phyloP scores from a whole-genome alignment of 1,140 invertebrate genomes.

The Orchestia grillus region DNA sequence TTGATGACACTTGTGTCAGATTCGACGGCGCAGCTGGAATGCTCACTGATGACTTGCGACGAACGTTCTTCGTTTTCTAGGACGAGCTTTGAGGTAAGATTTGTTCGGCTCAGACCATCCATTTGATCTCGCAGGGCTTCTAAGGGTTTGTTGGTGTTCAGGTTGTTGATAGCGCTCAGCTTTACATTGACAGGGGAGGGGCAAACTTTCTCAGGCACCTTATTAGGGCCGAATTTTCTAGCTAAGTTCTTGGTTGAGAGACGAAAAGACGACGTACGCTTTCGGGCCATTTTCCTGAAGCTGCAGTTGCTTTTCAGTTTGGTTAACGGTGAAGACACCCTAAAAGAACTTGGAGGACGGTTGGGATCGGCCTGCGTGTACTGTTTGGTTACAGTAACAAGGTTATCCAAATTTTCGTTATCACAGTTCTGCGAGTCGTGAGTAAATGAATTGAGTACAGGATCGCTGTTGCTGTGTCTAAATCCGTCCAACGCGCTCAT shows the following conservation, averaged over 20 bases:
- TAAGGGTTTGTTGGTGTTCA: neutral
- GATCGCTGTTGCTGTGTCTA: constrained; percentile 32
- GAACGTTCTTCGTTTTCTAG: neutral
- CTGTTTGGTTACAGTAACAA: neutral
- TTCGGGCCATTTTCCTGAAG: neutral
- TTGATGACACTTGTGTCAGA: neutral
- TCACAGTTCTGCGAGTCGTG: neutral
- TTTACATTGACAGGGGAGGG: constrained; percentile 30
- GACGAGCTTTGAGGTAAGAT: neutral
- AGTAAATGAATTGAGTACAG: neutral
- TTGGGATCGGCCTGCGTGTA: too few species aligned
- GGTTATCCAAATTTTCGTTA: constrained; percentile 40
- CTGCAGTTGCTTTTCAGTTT: neutral
- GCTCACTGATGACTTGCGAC: neutral
- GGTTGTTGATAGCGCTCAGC: constrained; percentile 3
- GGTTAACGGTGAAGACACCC: neutral
- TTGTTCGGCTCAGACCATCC: constrained; percentile 14
- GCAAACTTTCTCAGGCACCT: constrained; percentile 12
- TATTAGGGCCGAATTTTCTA: neutral
- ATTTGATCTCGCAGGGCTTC: constrained; percentile 30
- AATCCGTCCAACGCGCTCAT: neutral
- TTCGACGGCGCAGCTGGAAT: neutral
- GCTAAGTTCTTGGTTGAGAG: neutral
- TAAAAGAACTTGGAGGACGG: neutral
- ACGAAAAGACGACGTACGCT: neutral